phyloP scores from a whole-genome alignment of 2,888 invertebrate genomes.

The Papilio protenor region DNA sequence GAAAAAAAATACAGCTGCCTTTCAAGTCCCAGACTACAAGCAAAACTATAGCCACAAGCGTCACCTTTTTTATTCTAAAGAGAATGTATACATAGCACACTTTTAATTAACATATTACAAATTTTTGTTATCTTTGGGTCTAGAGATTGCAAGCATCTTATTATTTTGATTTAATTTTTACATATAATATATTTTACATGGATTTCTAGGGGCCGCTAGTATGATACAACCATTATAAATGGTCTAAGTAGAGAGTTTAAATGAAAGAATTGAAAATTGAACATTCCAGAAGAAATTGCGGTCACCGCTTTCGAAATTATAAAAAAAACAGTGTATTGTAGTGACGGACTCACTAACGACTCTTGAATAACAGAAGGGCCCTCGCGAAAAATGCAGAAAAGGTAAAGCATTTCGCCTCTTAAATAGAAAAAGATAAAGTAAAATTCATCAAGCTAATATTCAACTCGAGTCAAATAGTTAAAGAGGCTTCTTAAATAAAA shows the following conservation, averaged over 20 bases:
- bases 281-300: constrained; percentile 33
- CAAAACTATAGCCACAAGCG: too few relatives aligned
- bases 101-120: too few relatives aligned
- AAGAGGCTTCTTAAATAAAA: constrained; percentile 2
- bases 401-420: constrained; percentile 35
- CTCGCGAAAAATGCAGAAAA: constrained; percentile 35
- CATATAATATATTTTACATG: too few relatives aligned
- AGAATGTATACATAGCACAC: too few relatives aligned
- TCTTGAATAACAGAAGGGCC: constrained; percentile 38
- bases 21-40: too few relatives aligned
- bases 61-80: too few relatives aligned
- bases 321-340: constrained; percentile 41
- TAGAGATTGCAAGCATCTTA: too few relatives aligned
- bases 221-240: not conserved
- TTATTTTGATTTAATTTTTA: too few relatives aligned
- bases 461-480: constrained; percentile 20
- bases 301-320: constrained; percentile 37
- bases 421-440: constrained; percentile 34
- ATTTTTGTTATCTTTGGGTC: too few relatives aligned
- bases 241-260: constrained; percentile 3
- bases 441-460: constrained; percentile 40
- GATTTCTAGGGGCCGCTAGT: too few relatives aligned
- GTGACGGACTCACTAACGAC: constrained; percentile 40
- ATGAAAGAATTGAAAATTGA: constrained; percentile 31
- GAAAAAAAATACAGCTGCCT: too few relatives aligned